Percentiles rank a stretch among this genome's conserved stretches.
These are phyloP conservation scores for Morpho achilles DNA, from an alignment of 2,888 invertebrate genomes.

Conservation along the genomic window DNA sequence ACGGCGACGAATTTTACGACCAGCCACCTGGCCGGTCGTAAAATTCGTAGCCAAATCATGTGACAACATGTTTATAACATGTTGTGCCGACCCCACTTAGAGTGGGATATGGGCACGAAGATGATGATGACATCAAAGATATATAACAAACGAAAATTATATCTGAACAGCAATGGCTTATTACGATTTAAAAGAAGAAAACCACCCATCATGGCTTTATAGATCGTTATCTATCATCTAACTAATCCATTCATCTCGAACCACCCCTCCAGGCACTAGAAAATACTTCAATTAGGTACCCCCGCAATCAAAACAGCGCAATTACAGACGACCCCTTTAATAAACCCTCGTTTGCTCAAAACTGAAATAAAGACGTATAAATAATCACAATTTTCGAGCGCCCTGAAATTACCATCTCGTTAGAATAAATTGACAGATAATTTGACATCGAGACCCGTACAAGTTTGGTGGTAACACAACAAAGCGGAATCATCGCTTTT, in stretches of 20 bases:
- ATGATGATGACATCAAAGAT: constrained; percentile 4
- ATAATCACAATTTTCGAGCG: constrained; percentile 69
- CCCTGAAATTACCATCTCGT: constrained; percentile 69
- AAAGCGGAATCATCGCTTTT: constrained; percentile 22
- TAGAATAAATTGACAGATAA: constrained; percentile 70
- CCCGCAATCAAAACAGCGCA: constrained; percentile 69
- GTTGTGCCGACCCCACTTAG: no score
- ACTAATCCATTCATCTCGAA: constrained; percentile 66
- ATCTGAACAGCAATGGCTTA: constrained; percentile 24
- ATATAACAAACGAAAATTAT: constrained; percentile 24
- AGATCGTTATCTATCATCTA: constrained; percentile 60
- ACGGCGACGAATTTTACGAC: no score
- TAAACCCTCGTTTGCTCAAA: constrained; percentile 64
- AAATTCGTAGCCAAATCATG: no score
- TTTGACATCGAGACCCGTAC: constrained; percentile 52
- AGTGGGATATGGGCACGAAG: no score
- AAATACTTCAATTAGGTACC: constrained; percentile 67
- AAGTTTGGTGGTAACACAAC: constrained; percentile 35
- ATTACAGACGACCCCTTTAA: constrained; percentile 69
- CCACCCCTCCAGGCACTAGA: constrained; percentile 62
- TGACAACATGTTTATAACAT: no score
- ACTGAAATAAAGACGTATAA: constrained; percentile 63
- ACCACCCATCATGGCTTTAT: constrained; percentile 38
- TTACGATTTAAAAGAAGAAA: constrained; percentile 30
- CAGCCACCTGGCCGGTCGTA: no score